Evolutionary conservation across 2,888 invertebrate species (phyloP).

Genomic region (Stenoptilia bipunctidactyla): DNA sequence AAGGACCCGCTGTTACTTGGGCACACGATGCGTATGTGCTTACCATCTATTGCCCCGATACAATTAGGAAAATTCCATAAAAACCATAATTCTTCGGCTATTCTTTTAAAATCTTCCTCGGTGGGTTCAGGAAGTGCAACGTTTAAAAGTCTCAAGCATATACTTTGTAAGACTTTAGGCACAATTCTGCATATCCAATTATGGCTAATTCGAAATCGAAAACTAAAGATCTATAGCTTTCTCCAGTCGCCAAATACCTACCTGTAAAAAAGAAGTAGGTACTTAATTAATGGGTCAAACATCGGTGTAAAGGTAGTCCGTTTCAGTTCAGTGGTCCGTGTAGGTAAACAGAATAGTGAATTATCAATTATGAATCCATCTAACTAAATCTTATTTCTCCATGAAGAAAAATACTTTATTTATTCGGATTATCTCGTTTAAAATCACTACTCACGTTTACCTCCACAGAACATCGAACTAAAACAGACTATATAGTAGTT

Average conservation of each 20-base stretch:
- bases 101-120: slow-evolving; percentile 7
- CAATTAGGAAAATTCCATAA: slow-evolving; percentile 6
- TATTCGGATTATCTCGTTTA: slow-evolving; percentile 9
- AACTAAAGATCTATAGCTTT: slow-evolving; percentile 9
- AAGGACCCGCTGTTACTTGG: slow-evolving; percentile 8
- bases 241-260: not conserved
- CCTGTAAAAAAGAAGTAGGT: slow-evolving; percentile 4
- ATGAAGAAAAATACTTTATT: slow-evolving; percentile 8
- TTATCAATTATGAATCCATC: slow-evolving; percentile 9
- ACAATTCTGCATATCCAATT: slow-evolving; percentile 10
- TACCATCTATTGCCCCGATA: slow-evolving; percentile 14
- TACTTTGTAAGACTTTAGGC: slow-evolving; percentile 9
- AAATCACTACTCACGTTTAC: slow-evolving; percentile 8
- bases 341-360: slow-evolving; percentile 11
- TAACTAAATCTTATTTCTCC: slow-evolving; percentile 10
- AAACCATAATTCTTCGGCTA: slow-evolving; percentile 2
- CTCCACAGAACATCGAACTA: slow-evolving; percentile 9
- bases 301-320: slow-evolving; percentile 10
- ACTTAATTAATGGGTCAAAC: slow-evolving; percentile 8
- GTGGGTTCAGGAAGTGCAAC: slow-evolving; percentile 2
- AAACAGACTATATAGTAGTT: slow-evolving; percentile 11
- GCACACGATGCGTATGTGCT: slow-evolving; percentile 14
- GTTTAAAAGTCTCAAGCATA: slow-evolving; percentile 6
- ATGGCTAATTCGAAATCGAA: slow-evolving; percentile 9
- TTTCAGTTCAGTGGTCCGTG: slow-evolving; percentile 12